Percentiles rank a stretch among this genome's conserved stretches.
Conservation (phyloP, 2,113 vertebrate genomes). For the Cnemophilus loriae region DNA sequence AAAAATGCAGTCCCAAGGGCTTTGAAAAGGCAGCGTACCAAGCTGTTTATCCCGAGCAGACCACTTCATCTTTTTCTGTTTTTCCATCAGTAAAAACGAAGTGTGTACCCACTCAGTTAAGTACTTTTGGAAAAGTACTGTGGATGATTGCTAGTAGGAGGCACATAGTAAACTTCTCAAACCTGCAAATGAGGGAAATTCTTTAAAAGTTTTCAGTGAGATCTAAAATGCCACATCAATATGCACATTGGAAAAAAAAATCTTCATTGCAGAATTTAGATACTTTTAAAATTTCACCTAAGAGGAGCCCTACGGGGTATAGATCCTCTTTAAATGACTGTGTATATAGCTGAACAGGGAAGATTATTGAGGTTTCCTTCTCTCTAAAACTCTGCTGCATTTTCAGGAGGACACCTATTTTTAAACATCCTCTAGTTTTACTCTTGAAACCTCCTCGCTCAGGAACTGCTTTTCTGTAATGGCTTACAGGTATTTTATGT, state of each 20-base stretch:
- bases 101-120: background rate
- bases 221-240: background rate
- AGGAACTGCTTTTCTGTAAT: background rate
- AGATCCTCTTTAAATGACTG: background rate
- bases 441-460: background rate
- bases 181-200: background rate
- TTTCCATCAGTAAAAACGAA: constrained; percentile 4
- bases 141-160: constrained; percentile 5
- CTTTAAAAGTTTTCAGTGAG: background rate
- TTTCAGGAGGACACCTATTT: constrained; percentile 33
- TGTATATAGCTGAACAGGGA: background rate
- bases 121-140: background rate
- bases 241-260: background rate
- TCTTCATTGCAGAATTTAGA: background rate
- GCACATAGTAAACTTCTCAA: background rate
- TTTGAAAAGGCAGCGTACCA: background rate
- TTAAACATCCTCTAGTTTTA: constrained; percentile 12
- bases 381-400: background rate
- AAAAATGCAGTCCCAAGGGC: background rate
- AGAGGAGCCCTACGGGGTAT: background rate
- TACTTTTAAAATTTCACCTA: background rate
- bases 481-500: constrained; percentile 16
- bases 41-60: background rate
- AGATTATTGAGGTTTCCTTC: background rate
- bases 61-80: background rate